Conservation (phyloP, 1,140 invertebrate species). For the Drosophila watanabei region DNA sequence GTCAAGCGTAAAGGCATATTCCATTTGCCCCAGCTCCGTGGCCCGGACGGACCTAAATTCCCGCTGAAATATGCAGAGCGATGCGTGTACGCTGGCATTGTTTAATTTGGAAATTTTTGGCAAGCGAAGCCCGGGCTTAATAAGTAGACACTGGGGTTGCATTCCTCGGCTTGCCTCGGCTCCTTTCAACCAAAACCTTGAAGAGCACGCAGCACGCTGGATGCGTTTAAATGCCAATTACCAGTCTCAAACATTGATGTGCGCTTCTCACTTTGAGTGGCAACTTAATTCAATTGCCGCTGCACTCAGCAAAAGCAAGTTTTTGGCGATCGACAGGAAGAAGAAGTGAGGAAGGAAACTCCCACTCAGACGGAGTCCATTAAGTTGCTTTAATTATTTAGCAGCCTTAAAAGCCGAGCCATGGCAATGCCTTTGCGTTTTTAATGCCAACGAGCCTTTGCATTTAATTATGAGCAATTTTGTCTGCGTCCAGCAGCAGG, state of each 20-base stretch:
- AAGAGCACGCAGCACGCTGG: slow-evolving; percentile 11
- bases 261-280: slow-evolving; percentile 67
- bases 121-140: slow-evolving; percentile 23
- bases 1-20: slow-evolving; percentile 75
- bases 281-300: slow-evolving; percentile 78
- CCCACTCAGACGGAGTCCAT: slow-evolving; percentile 64
- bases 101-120: slow-evolving; percentile 58
- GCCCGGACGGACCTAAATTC: slow-evolving; percentile 48
- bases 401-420: slow-evolving; percentile 75
- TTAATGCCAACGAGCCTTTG: slow-evolving; percentile 72
- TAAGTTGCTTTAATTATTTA: slow-evolving; percentile 81
- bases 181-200: slow-evolving; percentile 12
- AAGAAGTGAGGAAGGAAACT: slow-evolving; percentile 9
- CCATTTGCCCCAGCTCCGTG: slow-evolving; percentile 56
- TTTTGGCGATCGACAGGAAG: slow-evolving; percentile 46
- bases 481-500: slow-evolving; percentile 26
- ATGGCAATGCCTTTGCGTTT: slow-evolving; percentile 64
- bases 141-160: slow-evolving; percentile 34
- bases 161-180: slow-evolving; percentile 19
- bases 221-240: slow-evolving; percentile 63
- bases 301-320: slow-evolving; percentile 69
- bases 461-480: slow-evolving; percentile 78
- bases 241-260: slow-evolving; percentile 66
- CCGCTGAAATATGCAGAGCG: slow-evolving; percentile 71
- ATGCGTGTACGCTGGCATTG: slow-evolving; percentile 40